Evolutionary conservation across 2,888 invertebrate species (phyloP).

Genomic region (Andricus curvator): DNA sequence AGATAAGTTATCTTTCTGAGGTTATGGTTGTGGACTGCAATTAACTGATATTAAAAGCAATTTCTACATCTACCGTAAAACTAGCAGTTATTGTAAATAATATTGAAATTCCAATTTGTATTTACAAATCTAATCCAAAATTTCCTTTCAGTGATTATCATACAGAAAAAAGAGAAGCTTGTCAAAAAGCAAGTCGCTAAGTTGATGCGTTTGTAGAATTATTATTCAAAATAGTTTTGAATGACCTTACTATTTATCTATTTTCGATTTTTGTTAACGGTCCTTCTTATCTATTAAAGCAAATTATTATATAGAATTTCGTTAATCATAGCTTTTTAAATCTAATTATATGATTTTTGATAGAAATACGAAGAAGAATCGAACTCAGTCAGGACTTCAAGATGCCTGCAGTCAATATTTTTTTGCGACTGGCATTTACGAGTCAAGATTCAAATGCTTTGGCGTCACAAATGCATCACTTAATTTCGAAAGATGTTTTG

Average conservation of each 20-base stretch:
- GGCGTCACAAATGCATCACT: conserved; percentile 97
- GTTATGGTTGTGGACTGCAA: too few relatives aligned
- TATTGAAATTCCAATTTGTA: background rate
- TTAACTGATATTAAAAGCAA: too few relatives aligned
- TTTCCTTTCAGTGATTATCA: conserved; percentile 87
- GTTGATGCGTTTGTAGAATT: conserved; percentile 52
- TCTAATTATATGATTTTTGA: conserved; percentile 53
- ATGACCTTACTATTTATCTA: background rate
- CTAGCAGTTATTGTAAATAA: too few relatives aligned
- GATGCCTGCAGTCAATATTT: conserved; percentile 97
- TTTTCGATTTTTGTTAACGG: background rate
- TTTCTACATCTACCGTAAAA: too few relatives aligned
- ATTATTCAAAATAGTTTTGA: background rate
- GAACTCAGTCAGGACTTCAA: conserved; percentile 99
- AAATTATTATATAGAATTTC: background rate
- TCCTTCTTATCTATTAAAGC: conserved; percentile 13
- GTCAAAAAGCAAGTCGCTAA: conserved; percentile 90
- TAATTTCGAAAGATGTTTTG: conserved; percentile 98
- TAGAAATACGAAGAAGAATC: conserved; percentile 92
- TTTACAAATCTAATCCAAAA: conserved; percentile 43
- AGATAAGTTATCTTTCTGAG: conserved; percentile 83
- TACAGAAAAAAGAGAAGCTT: conserved; percentile 90
- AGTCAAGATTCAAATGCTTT: conserved; percentile 96
- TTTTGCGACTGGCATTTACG: conserved; percentile 95
- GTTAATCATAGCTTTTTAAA: conserved; percentile 29